Conservation (phyloP, 2,113 vertebrate species). For the Laterallus jamaicensis region DNA sequence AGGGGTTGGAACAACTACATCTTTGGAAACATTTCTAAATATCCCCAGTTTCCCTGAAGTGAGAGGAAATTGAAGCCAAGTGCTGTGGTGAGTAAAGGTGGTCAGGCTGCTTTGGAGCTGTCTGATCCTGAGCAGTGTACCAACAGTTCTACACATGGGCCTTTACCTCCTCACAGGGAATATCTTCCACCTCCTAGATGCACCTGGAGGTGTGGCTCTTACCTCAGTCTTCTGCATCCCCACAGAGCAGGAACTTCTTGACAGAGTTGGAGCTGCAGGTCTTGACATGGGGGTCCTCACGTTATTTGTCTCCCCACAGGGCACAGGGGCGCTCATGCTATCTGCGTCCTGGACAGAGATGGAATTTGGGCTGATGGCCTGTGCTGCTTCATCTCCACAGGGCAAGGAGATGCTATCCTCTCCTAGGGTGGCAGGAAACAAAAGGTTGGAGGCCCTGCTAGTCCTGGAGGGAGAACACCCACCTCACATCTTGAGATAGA, state of each 20-base stretch:
- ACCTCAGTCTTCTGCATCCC: not conserved
- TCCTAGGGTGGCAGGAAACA: not conserved
- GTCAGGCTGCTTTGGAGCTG: not conserved
- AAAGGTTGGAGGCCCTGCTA: not conserved
- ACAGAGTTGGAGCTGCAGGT: not conserved
- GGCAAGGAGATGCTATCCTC: not conserved
- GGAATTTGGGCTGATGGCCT: not conserved
- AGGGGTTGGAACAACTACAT: not conserved
- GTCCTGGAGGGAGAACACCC: not conserved
- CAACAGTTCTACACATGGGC: not conserved
- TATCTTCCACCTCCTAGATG: not conserved
- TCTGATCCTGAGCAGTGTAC: not conserved
- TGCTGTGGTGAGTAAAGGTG: not conserved
- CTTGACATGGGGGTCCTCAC: not conserved
- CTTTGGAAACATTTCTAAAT: not conserved
- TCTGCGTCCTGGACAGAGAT: not conserved
- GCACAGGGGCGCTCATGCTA: not conserved
- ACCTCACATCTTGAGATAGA: rapidly evolving
- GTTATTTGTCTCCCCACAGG: not conserved
- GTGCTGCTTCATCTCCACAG: not conserved
- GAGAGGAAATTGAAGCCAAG: not conserved
- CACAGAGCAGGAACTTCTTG: not conserved
- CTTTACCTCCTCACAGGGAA: not conserved
- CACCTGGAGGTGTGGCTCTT: not conserved
- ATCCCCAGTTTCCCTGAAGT: not conserved